Evolutionary conservation across 2,113 vertebrate genomes (phyloP).

Genomic region (Syngnathus floridae): DNA sequence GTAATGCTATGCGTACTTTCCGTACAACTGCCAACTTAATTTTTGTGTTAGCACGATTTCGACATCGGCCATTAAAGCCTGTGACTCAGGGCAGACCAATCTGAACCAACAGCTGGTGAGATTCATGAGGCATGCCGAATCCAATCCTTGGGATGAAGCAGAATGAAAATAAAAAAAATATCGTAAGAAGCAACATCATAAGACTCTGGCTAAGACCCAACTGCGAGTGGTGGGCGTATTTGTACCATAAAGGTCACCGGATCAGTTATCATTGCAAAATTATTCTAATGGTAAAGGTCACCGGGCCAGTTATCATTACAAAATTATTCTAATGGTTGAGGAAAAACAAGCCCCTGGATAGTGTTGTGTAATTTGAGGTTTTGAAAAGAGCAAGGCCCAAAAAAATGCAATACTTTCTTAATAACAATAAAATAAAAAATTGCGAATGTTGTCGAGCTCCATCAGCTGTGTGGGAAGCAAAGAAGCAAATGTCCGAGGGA

Average conservation of each 20-base stretch:
- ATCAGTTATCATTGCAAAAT: conserved; percentile 1
- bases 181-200: conserved; percentile 17
- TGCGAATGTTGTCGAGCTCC: conserved; percentile 4
- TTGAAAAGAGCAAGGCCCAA: background rate
- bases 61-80: background rate
- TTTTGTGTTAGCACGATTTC: background rate
- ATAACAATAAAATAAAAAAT: background rate
- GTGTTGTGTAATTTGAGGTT: background rate
- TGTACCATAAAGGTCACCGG: conserved; percentile 6
- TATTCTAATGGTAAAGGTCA: conserved; percentile 5
- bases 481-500: conserved; percentile 22
- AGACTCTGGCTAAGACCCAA: conserved; percentile 15
- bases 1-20: background rate
- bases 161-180: background rate
- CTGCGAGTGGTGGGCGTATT: background rate
- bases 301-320: conserved; percentile 7
- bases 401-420: background rate
- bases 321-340: background rate
- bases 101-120: conserved; percentile 29
- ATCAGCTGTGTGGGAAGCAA: conserved; percentile 50
- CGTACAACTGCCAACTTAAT: background rate
- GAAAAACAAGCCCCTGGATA: background rate
- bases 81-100: background rate
- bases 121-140: conserved; percentile 16
- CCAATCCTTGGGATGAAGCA: conserved; percentile 6